Base-by-base conservation (phyloP, 2,888 invertebrate species). In the Andrena bicolor region DNA sequence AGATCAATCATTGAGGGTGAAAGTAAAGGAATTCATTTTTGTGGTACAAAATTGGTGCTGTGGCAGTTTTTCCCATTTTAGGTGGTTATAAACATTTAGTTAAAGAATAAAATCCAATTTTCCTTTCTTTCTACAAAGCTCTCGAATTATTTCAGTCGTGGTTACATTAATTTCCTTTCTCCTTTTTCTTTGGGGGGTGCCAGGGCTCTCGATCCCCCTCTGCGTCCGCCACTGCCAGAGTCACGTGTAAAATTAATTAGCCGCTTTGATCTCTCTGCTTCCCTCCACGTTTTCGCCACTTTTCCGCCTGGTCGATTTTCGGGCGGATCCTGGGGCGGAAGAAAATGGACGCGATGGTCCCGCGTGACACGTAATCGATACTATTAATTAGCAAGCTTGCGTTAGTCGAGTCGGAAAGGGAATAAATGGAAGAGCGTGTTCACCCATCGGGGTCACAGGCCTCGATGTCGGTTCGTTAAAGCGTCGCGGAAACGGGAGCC, bases 291-390 rank as follows among this genome's bases (percentile, higher is more conserved):
- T 49, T 73, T 69, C 58, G 23, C 8, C 35, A 35, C 64, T 32
- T 20, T 48, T 10, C 68, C n/a, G 20, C 71, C 26, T 32, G 56
- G 32, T 49, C 64, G 49, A 48, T 69, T 76, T 70, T 69, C 60
- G 35, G 68, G 7, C 48, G 41, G 10, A 66, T 32, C 28, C n/a
- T 2, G 35, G 6, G 6, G 2, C 48, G 20, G 30, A 41, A 5
- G 0, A 30, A 35, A 35, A 16, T 16, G 53, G 3, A 30, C n/a
- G 28, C 6, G 20, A 35, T 32, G n/a, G 61, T 16, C 41, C 56
- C 72, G 1, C n/a, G 35, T 13, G 80, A 68, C 63, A 13, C 60
- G 23, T 72, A 72, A 77, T 77, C 77, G 80, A 80, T 77, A 64
- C 63, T 63, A 63, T 77, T 77, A 80, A 80, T 80, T 80, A 72